These are phyloP conservation scores for Petrolisthes cinctipes DNA, from an alignment of 2,888 invertebrate genomes.

Conservation along the genomic window DNA sequence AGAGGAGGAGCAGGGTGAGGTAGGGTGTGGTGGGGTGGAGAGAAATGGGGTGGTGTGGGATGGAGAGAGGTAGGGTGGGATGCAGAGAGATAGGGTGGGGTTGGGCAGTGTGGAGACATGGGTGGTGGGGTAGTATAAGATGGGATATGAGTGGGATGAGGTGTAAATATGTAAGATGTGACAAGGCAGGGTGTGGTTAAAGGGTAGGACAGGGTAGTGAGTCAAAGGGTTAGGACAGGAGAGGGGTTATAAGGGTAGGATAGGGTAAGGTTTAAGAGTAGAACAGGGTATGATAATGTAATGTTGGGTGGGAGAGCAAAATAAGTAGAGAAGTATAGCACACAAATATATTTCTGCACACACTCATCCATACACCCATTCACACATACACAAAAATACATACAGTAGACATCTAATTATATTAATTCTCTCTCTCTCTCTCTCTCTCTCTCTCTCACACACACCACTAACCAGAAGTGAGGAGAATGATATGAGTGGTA, in stretches of 20 bases:
- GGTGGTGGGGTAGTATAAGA: not conserved
- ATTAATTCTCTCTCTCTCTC: not conserved
- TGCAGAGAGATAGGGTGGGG: not conserved
- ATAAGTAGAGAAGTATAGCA: too few species aligned
- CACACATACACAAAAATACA: too few species aligned
- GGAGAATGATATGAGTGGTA: constrained; percentile 74
- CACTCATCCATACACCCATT: too few species aligned
- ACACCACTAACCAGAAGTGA: constrained; percentile 70
- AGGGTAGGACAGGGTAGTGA: not conserved
- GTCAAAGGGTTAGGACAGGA: not conserved
- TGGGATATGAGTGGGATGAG: not conserved
- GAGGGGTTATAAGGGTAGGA: not conserved
- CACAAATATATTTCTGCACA: too few species aligned
- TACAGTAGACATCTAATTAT: not conserved
- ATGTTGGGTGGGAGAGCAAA: too few species aligned
- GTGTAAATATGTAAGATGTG: not conserved
- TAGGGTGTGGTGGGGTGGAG: not conserved
- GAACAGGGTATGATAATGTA: too few species aligned
- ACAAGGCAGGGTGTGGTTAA: not conserved
- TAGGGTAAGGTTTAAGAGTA: not conserved
- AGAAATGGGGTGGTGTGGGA: not conserved
- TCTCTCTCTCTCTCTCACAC: not conserved
- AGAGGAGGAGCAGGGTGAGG: not conserved
- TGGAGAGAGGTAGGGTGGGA: not conserved
- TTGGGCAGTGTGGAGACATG: not conserved